phyloP scores from a whole-genome alignment of 2,888 invertebrate genomes.

The Polia nebulosa region DNA sequence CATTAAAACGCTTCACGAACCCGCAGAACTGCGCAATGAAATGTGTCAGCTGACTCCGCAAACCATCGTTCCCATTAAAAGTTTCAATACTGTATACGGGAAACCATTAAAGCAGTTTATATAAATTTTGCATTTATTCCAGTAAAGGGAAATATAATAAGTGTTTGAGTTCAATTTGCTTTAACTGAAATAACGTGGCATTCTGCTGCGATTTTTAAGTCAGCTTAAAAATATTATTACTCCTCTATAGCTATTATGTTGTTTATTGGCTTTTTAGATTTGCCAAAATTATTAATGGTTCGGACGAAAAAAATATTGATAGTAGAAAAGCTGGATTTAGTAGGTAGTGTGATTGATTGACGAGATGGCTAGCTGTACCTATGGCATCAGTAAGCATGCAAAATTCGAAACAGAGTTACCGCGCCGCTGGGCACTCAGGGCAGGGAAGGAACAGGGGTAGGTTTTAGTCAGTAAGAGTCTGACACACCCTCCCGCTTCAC shows the following conservation, averaged over 20 bases:
- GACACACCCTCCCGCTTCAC: no score
- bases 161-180: conserved; percentile 1
- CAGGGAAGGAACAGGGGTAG: no score
- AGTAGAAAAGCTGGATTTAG: background rate
- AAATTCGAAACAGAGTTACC: no score
- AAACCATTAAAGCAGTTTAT: conserved; percentile 20
- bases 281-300: background rate
- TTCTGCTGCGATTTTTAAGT: background rate
- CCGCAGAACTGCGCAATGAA: background rate
- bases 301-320: background rate
- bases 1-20: background rate
- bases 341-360: background rate
- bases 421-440: no score
- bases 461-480: no score
- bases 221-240: conserved; percentile 1
- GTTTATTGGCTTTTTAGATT: background rate
- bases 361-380: no score
- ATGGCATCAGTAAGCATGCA: no score
- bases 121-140: conserved; percentile 33
- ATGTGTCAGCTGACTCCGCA: conserved; percentile 1
- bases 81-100: conserved; percentile 15
- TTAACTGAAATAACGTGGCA: conserved; percentile 46
- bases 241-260: no score
- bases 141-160: conserved; percentile 29
- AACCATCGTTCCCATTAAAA: conserved; percentile 30